These are phyloP conservation scores for Cephalotes varians DNA, from an alignment of 2,888 invertebrate species.

Conservation along the genomic window DNA sequence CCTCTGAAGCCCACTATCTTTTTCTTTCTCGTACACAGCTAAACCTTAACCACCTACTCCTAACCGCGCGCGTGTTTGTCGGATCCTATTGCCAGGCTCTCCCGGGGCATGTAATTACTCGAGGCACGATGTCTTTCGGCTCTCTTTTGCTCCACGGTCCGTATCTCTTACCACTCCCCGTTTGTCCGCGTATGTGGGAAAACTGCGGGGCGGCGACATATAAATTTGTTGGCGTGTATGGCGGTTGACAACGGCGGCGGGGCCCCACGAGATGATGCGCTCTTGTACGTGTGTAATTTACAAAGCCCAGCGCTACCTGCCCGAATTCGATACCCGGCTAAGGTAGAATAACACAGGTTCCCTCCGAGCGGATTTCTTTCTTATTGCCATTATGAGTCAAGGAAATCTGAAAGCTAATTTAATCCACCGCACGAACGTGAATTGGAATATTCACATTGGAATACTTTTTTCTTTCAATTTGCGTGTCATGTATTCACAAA, in stretches of 20 bases:
- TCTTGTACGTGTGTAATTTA: conserved; percentile 51
- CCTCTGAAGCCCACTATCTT: conserved; percentile 1
- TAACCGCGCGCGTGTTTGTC: conserved; percentile 70
- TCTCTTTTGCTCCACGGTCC: conserved; percentile 70
- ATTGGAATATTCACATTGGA: conserved; percentile 8
- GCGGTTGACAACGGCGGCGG: conserved; percentile 48
- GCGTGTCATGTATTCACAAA: background rate
- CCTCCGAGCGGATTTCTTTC: conserved; percentile 8
- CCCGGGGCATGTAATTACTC: conserved; percentile 77
- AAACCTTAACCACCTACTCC: conserved; percentile 72
- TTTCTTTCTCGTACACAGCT: conserved; percentile 37
- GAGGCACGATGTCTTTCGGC: conserved; percentile 74
- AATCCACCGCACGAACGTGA: background rate
- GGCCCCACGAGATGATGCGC: conserved; percentile 18
- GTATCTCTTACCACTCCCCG: conserved; percentile 48
- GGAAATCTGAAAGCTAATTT: conserved; percentile 30
- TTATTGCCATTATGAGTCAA: conserved; percentile 18
- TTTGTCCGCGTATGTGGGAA: conserved; percentile 49
- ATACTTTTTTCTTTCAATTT: conserved; percentile 6
- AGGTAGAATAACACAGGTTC: background rate
- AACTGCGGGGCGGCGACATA: conserved; percentile 50
- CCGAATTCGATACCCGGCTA: conserved; percentile 38
- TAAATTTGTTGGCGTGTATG: conserved; percentile 54
- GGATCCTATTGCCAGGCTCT: conserved; percentile 69
- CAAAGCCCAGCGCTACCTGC: conserved; percentile 49